Evolutionary conservation across 2,113 vertebrate genomes (phyloP).

Genomic region (Solenodon paradoxus): DNA sequence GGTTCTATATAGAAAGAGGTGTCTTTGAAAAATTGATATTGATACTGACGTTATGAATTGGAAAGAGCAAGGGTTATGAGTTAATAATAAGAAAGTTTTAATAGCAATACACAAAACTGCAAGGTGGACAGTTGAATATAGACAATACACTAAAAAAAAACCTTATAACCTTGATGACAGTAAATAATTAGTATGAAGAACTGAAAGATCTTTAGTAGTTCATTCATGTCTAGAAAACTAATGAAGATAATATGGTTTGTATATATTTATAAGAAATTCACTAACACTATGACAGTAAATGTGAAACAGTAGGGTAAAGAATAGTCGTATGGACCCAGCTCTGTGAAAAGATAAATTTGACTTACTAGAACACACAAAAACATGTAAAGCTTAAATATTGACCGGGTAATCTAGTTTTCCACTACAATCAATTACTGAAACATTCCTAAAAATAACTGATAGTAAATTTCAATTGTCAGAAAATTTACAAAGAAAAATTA

Average conservation of each 20-base stretch:
- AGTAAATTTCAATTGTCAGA: not conserved
- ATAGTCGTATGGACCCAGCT: not conserved
- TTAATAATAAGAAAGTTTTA: not conserved
- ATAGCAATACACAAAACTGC: not conserved
- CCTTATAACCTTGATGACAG: not conserved
- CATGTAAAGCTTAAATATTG: not conserved
- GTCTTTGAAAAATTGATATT: not conserved
- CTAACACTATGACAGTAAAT: not conserved
- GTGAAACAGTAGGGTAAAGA: not conserved
- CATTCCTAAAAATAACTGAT: not conserved
- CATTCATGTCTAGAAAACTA: not conserved
- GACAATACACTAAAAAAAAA: not conserved
- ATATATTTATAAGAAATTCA: not conserved
- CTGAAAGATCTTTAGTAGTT: not conserved
- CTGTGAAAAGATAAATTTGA: not conserved
- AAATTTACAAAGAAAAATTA: not conserved
- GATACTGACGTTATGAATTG: not conserved
- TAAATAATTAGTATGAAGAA: not conserved
- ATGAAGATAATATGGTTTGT: not conserved
- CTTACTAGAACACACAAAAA: not conserved
- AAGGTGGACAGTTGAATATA: not conserved
- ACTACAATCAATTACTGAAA: not conserved
- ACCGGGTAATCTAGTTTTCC: not conserved
- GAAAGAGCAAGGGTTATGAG: not conserved
- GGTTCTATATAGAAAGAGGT: not conserved